Base-by-base conservation (phyloP, 64 coral and sea anemone genomes). In the Porites lutea region DNA sequence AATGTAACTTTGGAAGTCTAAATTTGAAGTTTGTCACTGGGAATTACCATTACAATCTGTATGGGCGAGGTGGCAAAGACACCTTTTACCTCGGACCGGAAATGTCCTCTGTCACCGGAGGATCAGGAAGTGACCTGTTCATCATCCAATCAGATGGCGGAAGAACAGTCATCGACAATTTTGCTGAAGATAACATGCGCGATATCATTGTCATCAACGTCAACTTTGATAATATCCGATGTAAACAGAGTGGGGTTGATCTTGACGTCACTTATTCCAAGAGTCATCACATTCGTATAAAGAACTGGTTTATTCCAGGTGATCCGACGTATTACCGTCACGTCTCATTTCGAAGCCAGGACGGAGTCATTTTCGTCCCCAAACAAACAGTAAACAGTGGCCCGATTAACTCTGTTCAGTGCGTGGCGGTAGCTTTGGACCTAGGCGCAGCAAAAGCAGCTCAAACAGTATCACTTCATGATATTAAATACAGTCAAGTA, bases 31-130 rank as follows among this genome's bases (percentile, higher is more conserved):
- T 86, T 75, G 9, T 71, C 0, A 77, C 65, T 14, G 72, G 90
- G 11, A 75, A 92, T 60, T 92, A 92, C 22, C 82, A 86, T 77
- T 92, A 92, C 81, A 65, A 92, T 66, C 47, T 92, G 72, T 93
- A 78, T 71, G 91, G 91, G 18, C 61, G 90, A 10, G 82, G 90
- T 68, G 90, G 90, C 2, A 65, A 20, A 4, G 90, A 92, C 22
- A 92, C 90, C 7, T 93, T 93, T 78, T 93, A 87, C 9, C 63
- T 93, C 44, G 91, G 91, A 78, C 91, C 91, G 4, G 55, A 93
- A 87, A 45, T 93, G 15, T 66, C 91, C 8, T 13, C 53, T 8
- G 82, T 79, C 1, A 93, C 91, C 0, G 91, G 91, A 23, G 91
- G 91, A 71, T 6, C 6, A 46, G 91, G 91, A 15, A 87, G 91